Conservation (phyloP, 2,888 invertebrate species). For the Ditula angustiorana region DNA sequence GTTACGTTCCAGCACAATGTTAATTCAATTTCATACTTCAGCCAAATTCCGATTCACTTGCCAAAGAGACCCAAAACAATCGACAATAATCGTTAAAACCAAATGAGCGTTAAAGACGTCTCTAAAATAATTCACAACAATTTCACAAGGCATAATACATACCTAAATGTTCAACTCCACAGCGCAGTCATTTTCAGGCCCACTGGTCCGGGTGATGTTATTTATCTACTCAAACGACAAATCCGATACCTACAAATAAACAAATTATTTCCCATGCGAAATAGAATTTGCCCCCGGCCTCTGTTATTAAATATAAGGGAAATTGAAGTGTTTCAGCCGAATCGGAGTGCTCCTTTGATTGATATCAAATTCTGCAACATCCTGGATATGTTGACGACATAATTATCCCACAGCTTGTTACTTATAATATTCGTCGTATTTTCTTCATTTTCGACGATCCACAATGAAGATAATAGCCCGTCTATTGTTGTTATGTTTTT, state of each 20-base stretch:
- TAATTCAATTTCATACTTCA: no score
- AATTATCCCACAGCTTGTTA: background rate
- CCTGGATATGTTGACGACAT: background rate
- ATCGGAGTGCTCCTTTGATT: background rate
- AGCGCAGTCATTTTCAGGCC: slow-evolving; percentile 68
- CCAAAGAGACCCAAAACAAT: no score
- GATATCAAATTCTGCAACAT: background rate
- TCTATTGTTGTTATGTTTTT: no score
- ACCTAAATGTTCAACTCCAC: slow-evolving; percentile 17
- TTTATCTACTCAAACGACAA: slow-evolving; percentile 76
- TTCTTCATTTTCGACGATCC: no score
- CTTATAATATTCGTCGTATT: no score
- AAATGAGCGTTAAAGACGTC: no score
- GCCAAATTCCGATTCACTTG: no score
- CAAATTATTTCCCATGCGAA: slow-evolving; percentile 55
- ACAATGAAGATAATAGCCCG: no score
- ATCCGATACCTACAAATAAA: slow-evolving; percentile 58
- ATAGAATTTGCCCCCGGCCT: slow-evolving; percentile 13
- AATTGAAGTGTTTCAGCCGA: background rate
- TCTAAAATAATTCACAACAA: slow-evolving; percentile 7
- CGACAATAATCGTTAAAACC: no score
- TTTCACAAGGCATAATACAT: no score
- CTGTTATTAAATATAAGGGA: slow-evolving; percentile 29
- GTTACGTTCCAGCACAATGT: no score
- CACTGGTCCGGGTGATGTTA: slow-evolving; percentile 71